These are phyloP conservation scores for Saturnia pavonia DNA, from an alignment of 2,888 invertebrate genomes.

Conservation along the genomic window DNA sequence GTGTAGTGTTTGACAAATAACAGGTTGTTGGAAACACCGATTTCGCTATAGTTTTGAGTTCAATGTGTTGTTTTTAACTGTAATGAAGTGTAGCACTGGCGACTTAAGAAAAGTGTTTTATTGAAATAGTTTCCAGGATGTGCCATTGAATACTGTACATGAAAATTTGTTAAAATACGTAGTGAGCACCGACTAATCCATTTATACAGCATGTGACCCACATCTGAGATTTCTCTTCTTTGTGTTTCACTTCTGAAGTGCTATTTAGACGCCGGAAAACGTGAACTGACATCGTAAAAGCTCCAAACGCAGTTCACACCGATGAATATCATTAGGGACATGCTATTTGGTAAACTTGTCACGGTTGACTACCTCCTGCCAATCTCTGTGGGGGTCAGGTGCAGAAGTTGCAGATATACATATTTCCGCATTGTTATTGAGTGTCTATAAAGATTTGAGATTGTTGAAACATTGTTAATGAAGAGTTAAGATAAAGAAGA, in stretches of 20 bases:
- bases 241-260: constrained; percentile 54
- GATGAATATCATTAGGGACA: constrained; percentile 37
- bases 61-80: constrained; percentile 61
- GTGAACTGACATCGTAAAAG: constrained; percentile 29
- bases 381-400: constrained; percentile 67
- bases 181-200: constrained; percentile 43
- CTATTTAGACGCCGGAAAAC: constrained; percentile 38
- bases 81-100: constrained; percentile 40
- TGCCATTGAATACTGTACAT: neutral
- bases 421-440: neutral
- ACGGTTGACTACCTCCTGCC: constrained; percentile 71
- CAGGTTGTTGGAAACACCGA: constrained; percentile 80
- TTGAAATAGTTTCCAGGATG: constrained; percentile 9
- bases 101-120: constrained; percentile 29
- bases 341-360: constrained; percentile 59
- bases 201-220: constrained; percentile 81
- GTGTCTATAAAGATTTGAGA: neutral
- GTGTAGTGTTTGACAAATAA: constrained; percentile 77
- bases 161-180: constrained; percentile 10
- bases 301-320: constrained; percentile 30
- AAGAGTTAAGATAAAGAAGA: neutral
- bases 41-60: constrained; percentile 68
- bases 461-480: neutral
- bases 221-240: constrained; percentile 79
- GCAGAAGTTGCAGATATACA: constrained; percentile 30